Evolutionary conservation across 2,888 invertebrate genomes (phyloP), one percentile per base, ranked within the genome.

Genomic region (Chloromyia formosa): DNA sequence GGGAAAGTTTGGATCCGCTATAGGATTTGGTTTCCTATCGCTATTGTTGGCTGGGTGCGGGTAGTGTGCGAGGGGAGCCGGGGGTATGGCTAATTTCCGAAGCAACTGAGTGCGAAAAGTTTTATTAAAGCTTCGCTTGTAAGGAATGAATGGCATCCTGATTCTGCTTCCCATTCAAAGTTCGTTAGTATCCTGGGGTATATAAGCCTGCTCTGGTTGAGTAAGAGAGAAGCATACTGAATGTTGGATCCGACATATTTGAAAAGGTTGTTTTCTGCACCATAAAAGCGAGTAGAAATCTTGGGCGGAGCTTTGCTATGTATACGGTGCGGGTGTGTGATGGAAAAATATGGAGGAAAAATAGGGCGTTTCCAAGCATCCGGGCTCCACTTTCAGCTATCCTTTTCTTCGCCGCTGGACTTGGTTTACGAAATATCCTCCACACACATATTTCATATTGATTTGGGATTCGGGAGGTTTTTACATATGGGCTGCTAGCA

Each of bases 171-270:
- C 49, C 49, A n/a, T 49, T 49, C 16, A 3, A 10, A 49, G n/a
- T n/a, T n/a, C n/a, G n/a, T n/a, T n/a, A n/a, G 16, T n/a, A 49
- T 49, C 49, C 49, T n/a, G 49, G 49, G 10, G n/a, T 61, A 18
- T 45, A 23, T 16, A 35, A 23, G n/a, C 22, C 61, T n/a, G n/a
- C n/a, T n/a, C n/a, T 58, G 7, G 49, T 18, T 14, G 61, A 73
- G 73, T 73, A 73, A 61, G 73, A 42, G 71, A 61, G 73, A 73
- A 74, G 68, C 74, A 74, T 76, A 76, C 76, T 76, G 74, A 76
- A 74, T 56, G 61, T 58, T 54, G 40, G 35, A 45, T 53, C 40
- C 60, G 73, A 72, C 74, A 76, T 76, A 76, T 74, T 76, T 64
- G 68, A 27, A 54, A 69, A 45, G 7, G 56, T 20, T 69, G 54